Percentiles rank a stretch among this genome's conserved stretches.
Evolutionary conservation across 2,888 invertebrate species (phyloP).

Genomic region (Syritta pipiens): DNA sequence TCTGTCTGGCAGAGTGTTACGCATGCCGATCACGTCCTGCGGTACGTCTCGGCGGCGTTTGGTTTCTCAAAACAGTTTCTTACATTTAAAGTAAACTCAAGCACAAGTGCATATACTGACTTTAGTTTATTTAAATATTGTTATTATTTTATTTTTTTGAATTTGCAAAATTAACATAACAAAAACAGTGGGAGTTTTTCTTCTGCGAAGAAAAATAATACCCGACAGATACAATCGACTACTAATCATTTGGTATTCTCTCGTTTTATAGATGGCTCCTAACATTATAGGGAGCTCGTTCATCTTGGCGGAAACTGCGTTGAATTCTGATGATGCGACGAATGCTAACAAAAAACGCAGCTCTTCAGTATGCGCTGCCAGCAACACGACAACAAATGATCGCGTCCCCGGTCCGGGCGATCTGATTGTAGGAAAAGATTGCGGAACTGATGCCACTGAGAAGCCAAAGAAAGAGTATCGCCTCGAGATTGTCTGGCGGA

Average conservation of each 20-base stretch:
- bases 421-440: conserved; percentile 57
- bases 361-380: conserved; percentile 58
- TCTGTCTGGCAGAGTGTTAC: background rate
- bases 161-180: conserved; percentile 49
- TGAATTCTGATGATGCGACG: conserved; percentile 71
- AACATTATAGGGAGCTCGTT: conserved; percentile 83
- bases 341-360: conserved; percentile 71
- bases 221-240: conserved; percentile 29
- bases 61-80: conserved; percentile 23
- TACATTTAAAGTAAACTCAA: conserved; percentile 28
- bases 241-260: conserved; percentile 25
- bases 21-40: conserved; percentile 45
- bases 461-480: conserved; percentile 75
- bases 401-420: conserved; percentile 70
- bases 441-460: conserved; percentile 58
- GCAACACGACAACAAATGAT: conserved; percentile 39
- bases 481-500: conserved; percentile 89
- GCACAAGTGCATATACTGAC: conserved; percentile 40
- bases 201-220: background rate
- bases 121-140: too few species aligned
- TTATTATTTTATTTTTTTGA: too few species aligned
- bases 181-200: conserved; percentile 18
- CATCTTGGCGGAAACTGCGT: conserved; percentile 80
- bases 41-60: conserved; percentile 22
- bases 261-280: conserved; percentile 81